Evolutionary conservation across 2,113 vertebrate genomes (phyloP).

Genomic region (Acinonyx jubatus): DNA sequence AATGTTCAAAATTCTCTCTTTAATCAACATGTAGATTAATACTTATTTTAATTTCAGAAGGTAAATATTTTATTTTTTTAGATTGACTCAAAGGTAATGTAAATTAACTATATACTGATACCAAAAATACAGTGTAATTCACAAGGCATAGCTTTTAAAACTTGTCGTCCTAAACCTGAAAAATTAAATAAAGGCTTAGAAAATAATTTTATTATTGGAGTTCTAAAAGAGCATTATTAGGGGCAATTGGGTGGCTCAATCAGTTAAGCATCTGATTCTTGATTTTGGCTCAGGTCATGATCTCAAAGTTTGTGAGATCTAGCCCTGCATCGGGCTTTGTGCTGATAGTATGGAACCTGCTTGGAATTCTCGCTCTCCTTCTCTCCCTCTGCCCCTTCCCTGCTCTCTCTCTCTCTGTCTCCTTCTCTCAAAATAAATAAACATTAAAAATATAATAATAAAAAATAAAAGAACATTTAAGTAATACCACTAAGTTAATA

Average conservation of each 20-base stretch:
- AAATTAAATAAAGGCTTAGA: not conserved
- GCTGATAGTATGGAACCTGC: no score
- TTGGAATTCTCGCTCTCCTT: no score
- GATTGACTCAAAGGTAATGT: not conserved
- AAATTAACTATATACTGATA: conserved; percentile 30
- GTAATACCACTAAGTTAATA: not conserved
- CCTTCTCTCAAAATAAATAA: no score
- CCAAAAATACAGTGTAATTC: not conserved
- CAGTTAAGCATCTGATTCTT: no score
- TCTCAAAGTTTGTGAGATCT: no score
- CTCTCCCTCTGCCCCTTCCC: no score
- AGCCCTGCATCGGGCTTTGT: no score
- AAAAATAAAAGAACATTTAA: not conserved
- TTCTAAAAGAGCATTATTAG: not conserved
- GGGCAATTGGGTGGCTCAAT: no score
- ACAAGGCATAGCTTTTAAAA: not conserved
- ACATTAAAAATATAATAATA: no score
- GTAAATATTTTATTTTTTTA: not conserved
- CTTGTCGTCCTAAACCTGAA: not conserved
- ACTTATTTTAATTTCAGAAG: not conserved
- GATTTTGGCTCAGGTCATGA: no score
- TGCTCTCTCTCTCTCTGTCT: no score
- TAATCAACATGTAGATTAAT: conserved; percentile 36
- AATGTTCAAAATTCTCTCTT: not conserved
- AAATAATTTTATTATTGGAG: not conserved